These are phyloP conservation scores for Parasteatoda tepidariorum DNA, from an alignment of 1,140 invertebrate species.

Conservation along the genomic window DNA sequence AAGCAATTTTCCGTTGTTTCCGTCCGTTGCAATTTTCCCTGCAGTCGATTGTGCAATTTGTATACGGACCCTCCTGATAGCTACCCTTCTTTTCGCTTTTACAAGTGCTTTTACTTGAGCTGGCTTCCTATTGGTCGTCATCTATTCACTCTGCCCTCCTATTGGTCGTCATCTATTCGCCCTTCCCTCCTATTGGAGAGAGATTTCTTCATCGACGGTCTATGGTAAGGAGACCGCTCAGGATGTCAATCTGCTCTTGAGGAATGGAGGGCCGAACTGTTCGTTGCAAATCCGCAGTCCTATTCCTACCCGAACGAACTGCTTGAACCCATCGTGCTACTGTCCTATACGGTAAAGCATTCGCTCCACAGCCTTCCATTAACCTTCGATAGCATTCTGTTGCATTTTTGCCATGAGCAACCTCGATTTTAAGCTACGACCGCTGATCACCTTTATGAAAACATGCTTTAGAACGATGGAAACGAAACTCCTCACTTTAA, in stretches of 20 bases:
- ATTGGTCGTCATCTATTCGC: no score
- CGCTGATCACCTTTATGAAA: slow-evolving; percentile 1
- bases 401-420: slow-evolving; percentile 5
- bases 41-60: neutral
- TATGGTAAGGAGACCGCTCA: neutral
- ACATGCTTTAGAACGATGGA: slow-evolving; percentile 21
- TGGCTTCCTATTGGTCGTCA: no score
- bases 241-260: neutral
- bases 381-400: neutral
- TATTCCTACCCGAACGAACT: no score
- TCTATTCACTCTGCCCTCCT: no score
- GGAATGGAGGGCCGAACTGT: neutral
- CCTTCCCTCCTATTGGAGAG: neutral
- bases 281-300: neutral
- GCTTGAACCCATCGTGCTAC: slow-evolving; percentile 16
- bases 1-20: slow-evolving; percentile 27
- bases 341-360: slow-evolving; percentile 5
- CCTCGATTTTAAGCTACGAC: neutral
- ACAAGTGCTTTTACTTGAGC: no score
- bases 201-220: neutral
- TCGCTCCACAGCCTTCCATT: neutral
- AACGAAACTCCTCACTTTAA: slow-evolving; percentile 19
- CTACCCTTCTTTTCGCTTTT: no score
- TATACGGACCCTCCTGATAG: no score
- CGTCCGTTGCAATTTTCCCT: neutral